Conservation (phyloP, 2,113 vertebrate genomes). For the Sclerurus mexicanus region DNA sequence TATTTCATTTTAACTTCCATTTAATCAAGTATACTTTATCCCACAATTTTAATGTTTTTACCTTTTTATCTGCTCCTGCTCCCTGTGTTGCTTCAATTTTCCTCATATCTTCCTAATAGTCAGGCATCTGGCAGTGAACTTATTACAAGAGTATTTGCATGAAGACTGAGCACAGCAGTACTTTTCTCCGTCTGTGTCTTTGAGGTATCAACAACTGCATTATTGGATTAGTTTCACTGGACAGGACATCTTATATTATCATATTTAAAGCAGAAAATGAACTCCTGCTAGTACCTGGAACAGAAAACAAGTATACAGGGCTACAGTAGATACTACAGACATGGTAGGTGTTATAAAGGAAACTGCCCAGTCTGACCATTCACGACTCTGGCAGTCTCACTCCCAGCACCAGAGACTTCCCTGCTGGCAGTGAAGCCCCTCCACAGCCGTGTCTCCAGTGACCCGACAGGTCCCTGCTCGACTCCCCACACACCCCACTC, state of each 20-base stretch:
- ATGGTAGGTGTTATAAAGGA: fast-evolving
- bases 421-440: neutral
- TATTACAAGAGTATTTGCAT: neutral
- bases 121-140: neutral
- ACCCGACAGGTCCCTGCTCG: neutral
- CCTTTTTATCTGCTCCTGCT: neutral
- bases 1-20: neutral
- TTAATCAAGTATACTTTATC: neutral
- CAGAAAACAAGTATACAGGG: neutral
- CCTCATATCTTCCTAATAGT: neutral
- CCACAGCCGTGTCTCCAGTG: neutral
- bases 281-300: neutral
- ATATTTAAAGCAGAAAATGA: neutral
- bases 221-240: neutral
- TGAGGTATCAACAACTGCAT: neutral
- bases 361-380: neutral
- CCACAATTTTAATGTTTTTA: neutral
- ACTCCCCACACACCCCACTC: neutral
- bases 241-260: neutral
- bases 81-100: neutral
- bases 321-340: neutral
- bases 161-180: neutral
- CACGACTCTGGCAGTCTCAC: neutral
- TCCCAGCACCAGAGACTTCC: neutral
- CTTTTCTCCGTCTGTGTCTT: neutral